A percentile compares a stretch with the other conserved stretches of the same genome.
phyloP scores from a whole-genome alignment of 2,888 invertebrate genomes.

The Lasioglossum marginatum region DNA sequence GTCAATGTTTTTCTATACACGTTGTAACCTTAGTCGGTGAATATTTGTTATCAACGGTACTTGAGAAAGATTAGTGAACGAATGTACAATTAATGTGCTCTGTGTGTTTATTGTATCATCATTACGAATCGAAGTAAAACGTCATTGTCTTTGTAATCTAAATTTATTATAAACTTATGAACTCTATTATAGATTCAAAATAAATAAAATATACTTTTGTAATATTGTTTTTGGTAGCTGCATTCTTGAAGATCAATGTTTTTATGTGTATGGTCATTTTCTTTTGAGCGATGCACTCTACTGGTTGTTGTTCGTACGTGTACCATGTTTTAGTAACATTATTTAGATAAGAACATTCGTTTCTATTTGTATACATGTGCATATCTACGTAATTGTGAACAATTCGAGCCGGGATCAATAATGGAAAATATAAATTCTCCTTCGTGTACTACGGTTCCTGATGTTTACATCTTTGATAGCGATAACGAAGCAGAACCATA shows the following conservation, averaged over 20 bases:
- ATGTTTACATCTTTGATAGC: slow-evolving; percentile 77
- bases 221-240: not conserved
- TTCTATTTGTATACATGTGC: not conserved
- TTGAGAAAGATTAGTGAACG: not conserved
- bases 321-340: not conserved
- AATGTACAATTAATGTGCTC: slow-evolving; percentile 5
- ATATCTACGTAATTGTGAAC: not conserved
- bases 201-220: not conserved
- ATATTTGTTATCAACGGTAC: not conserved
- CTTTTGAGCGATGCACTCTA: not conserved
- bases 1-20: not conserved
- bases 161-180: not conserved
- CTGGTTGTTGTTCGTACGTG: not conserved
- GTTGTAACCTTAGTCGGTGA: not conserved
- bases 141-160: not conserved
- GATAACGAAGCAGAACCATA: slow-evolving; percentile 79
- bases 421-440: slow-evolving; percentile 46
- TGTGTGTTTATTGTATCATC: slow-evolving; percentile 3
- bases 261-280: not conserved
- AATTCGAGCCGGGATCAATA: slow-evolving; percentile 17
- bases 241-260: not conserved
- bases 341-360: not conserved
- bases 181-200: not conserved
- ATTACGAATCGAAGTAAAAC: slow-evolving; percentile 5
- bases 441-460: slow-evolving; percentile 67